Percentiles rank a stretch among this genome's conserved stretches.
Evolutionary conservation across 2,797 vertebrate genomes (phyloP).

Genomic region (Peromyscus melanophrys): DNA sequence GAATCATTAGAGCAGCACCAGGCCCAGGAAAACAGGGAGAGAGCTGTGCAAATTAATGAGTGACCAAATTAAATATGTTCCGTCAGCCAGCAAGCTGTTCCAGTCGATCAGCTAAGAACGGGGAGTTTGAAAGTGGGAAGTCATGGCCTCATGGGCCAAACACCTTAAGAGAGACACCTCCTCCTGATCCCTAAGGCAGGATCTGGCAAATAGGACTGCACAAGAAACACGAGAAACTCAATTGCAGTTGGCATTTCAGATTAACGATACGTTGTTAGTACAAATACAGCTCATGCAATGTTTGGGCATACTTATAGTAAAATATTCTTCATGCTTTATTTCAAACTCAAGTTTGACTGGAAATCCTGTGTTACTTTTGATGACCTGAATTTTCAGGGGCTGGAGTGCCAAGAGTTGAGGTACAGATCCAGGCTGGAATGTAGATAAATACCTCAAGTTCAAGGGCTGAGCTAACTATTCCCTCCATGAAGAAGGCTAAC

Average conservation of each 20-base stretch:
- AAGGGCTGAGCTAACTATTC: background rate
- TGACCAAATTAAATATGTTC: slow-evolving; percentile 73
- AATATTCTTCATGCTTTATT: slow-evolving; percentile 30
- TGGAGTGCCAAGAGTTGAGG: background rate
- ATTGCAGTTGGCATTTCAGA: slow-evolving; percentile 51
- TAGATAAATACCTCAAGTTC: background rate
- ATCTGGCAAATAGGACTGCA: background rate
- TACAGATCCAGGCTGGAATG: background rate
- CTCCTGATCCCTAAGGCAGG: slow-evolving; percentile 32
- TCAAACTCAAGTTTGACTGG: slow-evolving; percentile 41
- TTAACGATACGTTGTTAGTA: slow-evolving; percentile 11
- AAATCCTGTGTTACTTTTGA: background rate
- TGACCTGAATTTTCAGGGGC: background rate
- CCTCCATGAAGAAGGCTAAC: background rate
- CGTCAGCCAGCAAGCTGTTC: slow-evolving; percentile 62
- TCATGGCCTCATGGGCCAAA: background rate
- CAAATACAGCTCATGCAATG: slow-evolving; percentile 12
- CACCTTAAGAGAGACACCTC: background rate
- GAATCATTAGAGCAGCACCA: slow-evolving; percentile 70
- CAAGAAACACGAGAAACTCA: slow-evolving; percentile 31
- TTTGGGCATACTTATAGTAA: slow-evolving; percentile 34
- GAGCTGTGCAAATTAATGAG: slow-evolving; percentile 76
- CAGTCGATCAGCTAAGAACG: slow-evolving; percentile 35
- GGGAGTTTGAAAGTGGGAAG: slow-evolving; percentile 67
- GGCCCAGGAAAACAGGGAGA: slow-evolving; percentile 56